Percentiles rank a stretch among this genome's conserved stretches.
phyloP scores from a whole-genome alignment of 37 sponge, comb jelly and placozoan species.

The Amphimedon queenslandica region DNA sequence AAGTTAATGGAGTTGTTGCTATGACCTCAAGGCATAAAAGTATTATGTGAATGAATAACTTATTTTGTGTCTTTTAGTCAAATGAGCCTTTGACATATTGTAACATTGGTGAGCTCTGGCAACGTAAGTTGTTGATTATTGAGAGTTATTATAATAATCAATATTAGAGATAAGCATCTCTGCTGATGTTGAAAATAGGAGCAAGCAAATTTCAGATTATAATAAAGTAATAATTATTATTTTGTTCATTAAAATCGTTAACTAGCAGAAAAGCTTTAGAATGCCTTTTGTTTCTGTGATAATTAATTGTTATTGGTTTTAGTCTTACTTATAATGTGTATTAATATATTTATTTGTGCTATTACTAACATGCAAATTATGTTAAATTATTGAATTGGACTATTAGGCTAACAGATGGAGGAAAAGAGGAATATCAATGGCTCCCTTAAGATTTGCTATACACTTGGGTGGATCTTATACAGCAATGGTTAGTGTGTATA shows the following conservation, averaged over 20 bases:
- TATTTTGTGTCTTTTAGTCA: neutral
- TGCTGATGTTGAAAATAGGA: constrained; percentile 49
- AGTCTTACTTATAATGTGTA: too few relatives aligned
- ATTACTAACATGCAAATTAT: neutral
- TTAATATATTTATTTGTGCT: too few relatives aligned
- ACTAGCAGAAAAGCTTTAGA: too few relatives aligned
- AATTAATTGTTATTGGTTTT: too few relatives aligned
- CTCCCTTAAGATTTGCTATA: constrained; percentile 45
- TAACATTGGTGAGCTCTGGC: constrained; percentile 56
- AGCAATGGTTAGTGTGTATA: constrained; percentile 59
- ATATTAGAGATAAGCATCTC: constrained; percentile 43
- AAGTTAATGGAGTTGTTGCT: neutral
- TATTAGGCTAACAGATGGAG: constrained; percentile 65
- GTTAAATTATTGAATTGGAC: neutral
- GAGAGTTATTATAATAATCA: neutral
- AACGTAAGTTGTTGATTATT: constrained; percentile 29
- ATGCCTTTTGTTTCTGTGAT: too few relatives aligned
- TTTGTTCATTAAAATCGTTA: too few relatives aligned
- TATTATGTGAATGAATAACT: neutral
- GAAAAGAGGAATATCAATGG: constrained; percentile 51
- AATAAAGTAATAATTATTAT: constrained; percentile 31
- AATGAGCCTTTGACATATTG: constrained; percentile 60
- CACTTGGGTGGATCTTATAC: constrained; percentile 41
- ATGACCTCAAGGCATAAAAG: neutral
- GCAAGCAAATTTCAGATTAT: constrained; percentile 24